Base-by-base conservation (phyloP, 2,113 vertebrate species). In the Cavia porcellus region DNA sequence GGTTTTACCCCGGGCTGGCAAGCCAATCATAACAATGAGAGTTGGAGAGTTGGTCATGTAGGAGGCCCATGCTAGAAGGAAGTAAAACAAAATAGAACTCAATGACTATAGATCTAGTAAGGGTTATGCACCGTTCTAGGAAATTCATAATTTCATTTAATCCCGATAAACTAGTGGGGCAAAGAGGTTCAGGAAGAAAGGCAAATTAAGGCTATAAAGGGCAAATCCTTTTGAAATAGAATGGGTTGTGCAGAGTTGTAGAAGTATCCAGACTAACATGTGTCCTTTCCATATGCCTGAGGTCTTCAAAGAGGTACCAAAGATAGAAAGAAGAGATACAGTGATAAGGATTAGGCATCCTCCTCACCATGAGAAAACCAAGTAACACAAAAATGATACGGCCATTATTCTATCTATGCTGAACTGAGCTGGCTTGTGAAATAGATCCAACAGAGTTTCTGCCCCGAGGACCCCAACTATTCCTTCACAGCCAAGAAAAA, bases 21-120 rank as follows among this genome's bases (percentile, higher is more conserved):
- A 98, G 38, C 99, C 99, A 6, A 99, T 99, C 99, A 99, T 99
- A 77, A 99, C 99, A 42, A 99, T 99, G 97, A 99, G 96, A 0
- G 99, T 99, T 0, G 99, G 99, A 0, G 99, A 99, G 96, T 99
- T 99, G 92, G 99, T 99, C 99, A 99, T 99, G 94, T 99, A 99
- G 59, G 99, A 99, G 0, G 99, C 99, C 99, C 99, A 99, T 0
- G 99, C 99, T 99, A 96, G 45, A 90, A 82, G 80, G 11, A 98
- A 52, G 97, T 1, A 7, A 30, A 57, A 94, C 0, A 75, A 7
- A 50, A 38, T 3, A 92, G 35, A 93, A 75, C 2, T 70, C 72
- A 88, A 32, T 59, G 52, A 86, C 1, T 6, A 64, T 24, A 32
- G 11, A 1, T 30, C 32, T 22, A 3, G 10, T 30, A 24, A 82